These are phyloP conservation scores for Protobothrops flavoviridis DNA, from an alignment of 2,113 vertebrate species.

Conservation along the genomic window DNA sequence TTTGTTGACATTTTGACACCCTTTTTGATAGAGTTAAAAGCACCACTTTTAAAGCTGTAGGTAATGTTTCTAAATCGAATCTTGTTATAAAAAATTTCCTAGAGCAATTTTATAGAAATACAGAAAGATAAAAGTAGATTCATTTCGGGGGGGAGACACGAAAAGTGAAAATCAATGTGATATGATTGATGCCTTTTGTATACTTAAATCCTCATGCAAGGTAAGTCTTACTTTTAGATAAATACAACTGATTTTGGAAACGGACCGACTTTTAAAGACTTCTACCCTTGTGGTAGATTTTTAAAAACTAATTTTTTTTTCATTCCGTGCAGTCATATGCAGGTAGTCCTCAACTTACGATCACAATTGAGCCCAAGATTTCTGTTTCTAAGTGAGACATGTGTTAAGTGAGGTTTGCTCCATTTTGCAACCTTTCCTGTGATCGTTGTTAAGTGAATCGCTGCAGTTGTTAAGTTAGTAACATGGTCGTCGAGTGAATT, in stretches of 20 bases:
- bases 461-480: neutral
- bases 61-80: neutral
- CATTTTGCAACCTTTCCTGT: neutral
- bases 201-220: neutral
- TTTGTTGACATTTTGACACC: neutral
- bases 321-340: neutral
- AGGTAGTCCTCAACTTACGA: neutral
- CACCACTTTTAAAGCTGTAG: neutral
- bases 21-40: neutral
- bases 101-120: neutral
- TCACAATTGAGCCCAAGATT: neutral
- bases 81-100: neutral
- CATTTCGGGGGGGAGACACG: neutral
- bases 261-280: neutral
- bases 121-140: neutral
- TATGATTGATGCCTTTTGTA: conserved; percentile 4
- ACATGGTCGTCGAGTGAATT: neutral
- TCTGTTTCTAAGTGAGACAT: neutral
- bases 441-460: neutral
- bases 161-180: conserved; percentile 11
- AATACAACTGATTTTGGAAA: neutral
- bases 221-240: neutral
- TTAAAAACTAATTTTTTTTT: conserved; percentile 14
- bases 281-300: neutral
- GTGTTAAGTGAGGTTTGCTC: neutral